A percentile compares a stretch with the other conserved stretches of the same genome.
Conservation (phyloP, 1,140 invertebrate species). For the Drosophila suzukii region DNA sequence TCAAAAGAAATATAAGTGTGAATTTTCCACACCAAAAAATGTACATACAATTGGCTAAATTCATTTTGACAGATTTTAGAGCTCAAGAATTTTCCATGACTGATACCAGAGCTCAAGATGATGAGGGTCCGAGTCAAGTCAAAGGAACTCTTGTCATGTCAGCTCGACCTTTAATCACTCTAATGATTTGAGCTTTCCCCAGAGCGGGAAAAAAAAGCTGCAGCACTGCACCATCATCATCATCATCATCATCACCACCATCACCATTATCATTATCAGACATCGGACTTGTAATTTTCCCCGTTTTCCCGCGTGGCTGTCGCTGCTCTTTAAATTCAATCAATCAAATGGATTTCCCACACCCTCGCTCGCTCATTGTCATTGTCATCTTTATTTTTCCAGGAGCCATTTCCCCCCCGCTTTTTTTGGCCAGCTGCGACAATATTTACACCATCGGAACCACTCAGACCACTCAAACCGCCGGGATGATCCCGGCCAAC, state of each 20-base stretch:
- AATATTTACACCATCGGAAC: constrained; percentile 45
- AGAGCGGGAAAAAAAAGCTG: constrained; percentile 21
- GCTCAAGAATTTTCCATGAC: constrained; percentile 13
- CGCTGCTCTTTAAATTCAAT: constrained; percentile 69
- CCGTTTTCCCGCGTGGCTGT: constrained; percentile 13
- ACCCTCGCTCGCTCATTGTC: constrained; percentile 27
- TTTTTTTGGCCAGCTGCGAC: constrained; percentile 34
- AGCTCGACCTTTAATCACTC: constrained; percentile 39
- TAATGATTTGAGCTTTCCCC: constrained; percentile 40
- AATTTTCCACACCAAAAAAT: not conserved
- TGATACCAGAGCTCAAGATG: constrained; percentile 24
- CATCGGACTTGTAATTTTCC: constrained; percentile 24
- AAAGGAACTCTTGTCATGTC: constrained; percentile 8
- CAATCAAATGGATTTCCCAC: constrained; percentile 68
- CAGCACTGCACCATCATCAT: constrained; percentile 34
- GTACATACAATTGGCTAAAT: not conserved
- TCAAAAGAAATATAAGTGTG: not conserved
- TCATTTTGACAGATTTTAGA: constrained; percentile 16
- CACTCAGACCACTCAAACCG: constrained; percentile 24
- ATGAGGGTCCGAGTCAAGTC: constrained; percentile 31
- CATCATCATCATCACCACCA: not conserved
- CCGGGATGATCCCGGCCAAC: constrained; percentile 6
- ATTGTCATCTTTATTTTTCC: constrained; percentile 39
- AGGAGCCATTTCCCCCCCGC: not conserved
- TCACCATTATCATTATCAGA: constrained; percentile 5